Conservation (phyloP, 1,140 invertebrate genomes). For the Drosophila funebris region DNA sequence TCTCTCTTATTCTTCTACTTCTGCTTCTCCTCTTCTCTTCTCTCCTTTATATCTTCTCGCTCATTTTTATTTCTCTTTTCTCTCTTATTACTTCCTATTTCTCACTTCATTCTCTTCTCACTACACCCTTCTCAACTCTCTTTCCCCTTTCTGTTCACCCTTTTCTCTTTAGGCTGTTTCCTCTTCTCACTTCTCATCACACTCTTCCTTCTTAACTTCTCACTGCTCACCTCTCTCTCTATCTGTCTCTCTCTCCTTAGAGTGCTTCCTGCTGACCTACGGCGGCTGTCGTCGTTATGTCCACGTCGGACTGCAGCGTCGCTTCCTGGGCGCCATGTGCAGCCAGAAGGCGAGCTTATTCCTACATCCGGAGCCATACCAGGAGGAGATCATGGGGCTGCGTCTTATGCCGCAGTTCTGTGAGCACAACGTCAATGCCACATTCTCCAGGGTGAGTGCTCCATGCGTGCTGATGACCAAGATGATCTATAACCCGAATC, state of each 20-base stretch:
- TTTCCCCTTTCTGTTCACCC: too few species aligned
- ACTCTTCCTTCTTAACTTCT: neutral
- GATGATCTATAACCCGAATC: too few species aligned
- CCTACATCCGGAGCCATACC: conserved; percentile 87
- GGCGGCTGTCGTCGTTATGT: conserved; percentile 84
- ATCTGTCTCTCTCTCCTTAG: conserved; percentile 63
- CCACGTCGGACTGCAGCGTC: conserved; percentile 88
- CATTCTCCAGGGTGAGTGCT: conserved; percentile 67
- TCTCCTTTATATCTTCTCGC: too few species aligned
- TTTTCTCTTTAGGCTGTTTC: too few species aligned
- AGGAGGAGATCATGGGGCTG: conserved; percentile 85
- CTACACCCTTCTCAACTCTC: too few species aligned
- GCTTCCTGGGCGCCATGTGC: conserved; percentile 87
- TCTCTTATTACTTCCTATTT: too few species aligned
- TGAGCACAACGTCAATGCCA: conserved; percentile 70
- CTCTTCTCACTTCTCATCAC: too few species aligned
- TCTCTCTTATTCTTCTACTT: too few species aligned
- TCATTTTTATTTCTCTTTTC: too few species aligned
- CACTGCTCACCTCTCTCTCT: neutral
- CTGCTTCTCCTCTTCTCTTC: too few species aligned
- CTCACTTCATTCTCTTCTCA: too few species aligned
- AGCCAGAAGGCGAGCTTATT: conserved; percentile 87
- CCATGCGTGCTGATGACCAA: too few species aligned
- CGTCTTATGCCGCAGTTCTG: conserved; percentile 87
- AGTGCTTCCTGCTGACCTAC: conserved; percentile 85